phyloP scores from a whole-genome alignment of 1,140 invertebrate genomes.

The Bombus difficillimus region DNA sequence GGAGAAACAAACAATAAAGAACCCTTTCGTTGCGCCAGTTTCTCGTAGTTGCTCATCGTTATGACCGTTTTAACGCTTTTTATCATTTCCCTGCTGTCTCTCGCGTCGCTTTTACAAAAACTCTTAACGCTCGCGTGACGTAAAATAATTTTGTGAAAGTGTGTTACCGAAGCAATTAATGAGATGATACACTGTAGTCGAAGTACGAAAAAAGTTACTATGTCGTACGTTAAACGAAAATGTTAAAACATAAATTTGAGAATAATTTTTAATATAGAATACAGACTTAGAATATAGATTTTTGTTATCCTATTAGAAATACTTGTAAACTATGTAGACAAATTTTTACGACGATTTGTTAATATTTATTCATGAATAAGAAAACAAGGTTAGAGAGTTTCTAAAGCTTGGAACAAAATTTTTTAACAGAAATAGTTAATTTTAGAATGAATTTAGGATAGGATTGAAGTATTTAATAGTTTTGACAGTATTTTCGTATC shows the following conservation, averaged over 20 bases:
- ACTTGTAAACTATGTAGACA: neutral
- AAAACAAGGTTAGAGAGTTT: neutral
- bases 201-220: neutral
- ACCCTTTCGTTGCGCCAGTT: neutral
- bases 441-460: too few species aligned
- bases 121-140: neutral
- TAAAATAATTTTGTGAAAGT: constrained; percentile 20
- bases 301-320: neutral
- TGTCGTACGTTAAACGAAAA: neutral
- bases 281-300: neutral
- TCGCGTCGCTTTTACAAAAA: constrained; percentile 9
- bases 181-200: neutral
- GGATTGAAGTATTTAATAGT: too few species aligned
- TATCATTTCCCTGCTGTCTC: neutral
- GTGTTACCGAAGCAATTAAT: constrained; percentile 24
- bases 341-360: neutral
- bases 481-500: neutral
- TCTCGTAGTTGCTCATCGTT: constrained; percentile 21
- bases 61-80: constrained; percentile 25
- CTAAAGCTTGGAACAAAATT: neutral
- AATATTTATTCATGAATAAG: neutral
- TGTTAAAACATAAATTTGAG: neutral
- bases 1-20: constrained; percentile 42
- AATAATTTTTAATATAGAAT: neutral
- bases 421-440: neutral